These are phyloP conservation scores for Stratiomys singularior DNA, from an alignment of 2,888 invertebrate species.

Conservation along the genomic window DNA sequence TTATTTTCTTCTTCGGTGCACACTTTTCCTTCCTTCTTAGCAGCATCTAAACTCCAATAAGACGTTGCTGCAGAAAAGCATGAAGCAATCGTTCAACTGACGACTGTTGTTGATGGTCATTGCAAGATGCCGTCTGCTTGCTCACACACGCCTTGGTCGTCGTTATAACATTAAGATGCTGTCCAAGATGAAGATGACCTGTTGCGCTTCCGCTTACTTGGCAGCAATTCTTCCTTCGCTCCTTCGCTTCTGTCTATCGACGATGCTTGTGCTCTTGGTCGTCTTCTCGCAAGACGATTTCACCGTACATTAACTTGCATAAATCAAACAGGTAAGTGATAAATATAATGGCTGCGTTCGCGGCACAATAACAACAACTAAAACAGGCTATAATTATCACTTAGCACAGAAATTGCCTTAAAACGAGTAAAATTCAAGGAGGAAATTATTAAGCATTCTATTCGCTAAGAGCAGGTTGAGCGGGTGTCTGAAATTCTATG, in stretches of 20 bases:
- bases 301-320: slow-evolving; percentile 28
- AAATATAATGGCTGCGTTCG: not conserved
- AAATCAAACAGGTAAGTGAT: slow-evolving; percentile 20
- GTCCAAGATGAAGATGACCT: slow-evolving; percentile 11
- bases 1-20: not conserved
- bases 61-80: not conserved
- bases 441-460: no score
- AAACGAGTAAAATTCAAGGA: no score
- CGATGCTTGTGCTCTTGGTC: no score
- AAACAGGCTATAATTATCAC: no score
- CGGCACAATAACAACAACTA: not conserved
- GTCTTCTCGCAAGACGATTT: slow-evolving; percentile 28
- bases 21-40: not conserved
- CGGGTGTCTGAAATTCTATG: no score
- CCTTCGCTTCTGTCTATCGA: not conserved
- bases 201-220: slow-evolving; percentile 20
- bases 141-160: not conserved
- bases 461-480: no score
- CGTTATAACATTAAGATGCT: not conserved
- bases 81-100: slow-evolving; percentile 15
- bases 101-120: slow-evolving; percentile 8
- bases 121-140: not conserved
- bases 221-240: slow-evolving; percentile 6
- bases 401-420: no score
- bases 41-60: not conserved